Percentiles rank a stretch among this genome's conserved stretches.
Evolutionary conservation across 2,113 vertebrate genomes (phyloP).

Genomic region (Hippocampus comes): DNA sequence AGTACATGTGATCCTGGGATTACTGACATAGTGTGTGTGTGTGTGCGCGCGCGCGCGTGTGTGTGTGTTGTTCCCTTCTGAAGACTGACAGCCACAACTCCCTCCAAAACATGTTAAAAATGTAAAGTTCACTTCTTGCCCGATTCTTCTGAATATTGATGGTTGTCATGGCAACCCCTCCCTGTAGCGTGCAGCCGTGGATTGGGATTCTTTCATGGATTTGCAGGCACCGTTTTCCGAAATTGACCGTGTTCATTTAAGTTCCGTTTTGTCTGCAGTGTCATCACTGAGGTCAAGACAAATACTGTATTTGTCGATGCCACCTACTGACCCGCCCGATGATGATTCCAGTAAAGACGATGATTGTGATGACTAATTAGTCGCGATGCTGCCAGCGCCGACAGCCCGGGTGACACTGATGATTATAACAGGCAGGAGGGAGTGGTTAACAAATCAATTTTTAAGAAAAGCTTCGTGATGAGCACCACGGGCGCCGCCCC

Average conservation of each 20-base stretch:
- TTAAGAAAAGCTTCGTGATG: slow-evolving; percentile 22
- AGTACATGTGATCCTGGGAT: slow-evolving; percentile 21
- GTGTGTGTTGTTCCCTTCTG: slow-evolving; percentile 1
- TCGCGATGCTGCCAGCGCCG: slow-evolving; percentile 6
- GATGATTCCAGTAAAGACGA: slow-evolving; percentile 15
- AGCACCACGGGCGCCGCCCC: slow-evolving; percentile 28
- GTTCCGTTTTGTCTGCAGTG: not conserved
- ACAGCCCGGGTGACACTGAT: slow-evolving; percentile 32
- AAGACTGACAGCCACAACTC: not conserved
- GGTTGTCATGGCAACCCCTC: slow-evolving; percentile 2
- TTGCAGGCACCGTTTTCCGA: no score
- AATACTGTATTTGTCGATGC: no score
- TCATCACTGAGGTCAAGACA: not conserved
- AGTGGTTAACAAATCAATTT: slow-evolving; percentile 36
- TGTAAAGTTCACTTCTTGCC: not conserved
- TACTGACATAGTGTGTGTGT: slow-evolving; percentile 4
- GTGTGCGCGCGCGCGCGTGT: no score
- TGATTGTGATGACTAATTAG: slow-evolving; percentile 14
- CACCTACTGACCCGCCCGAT: not conserved
- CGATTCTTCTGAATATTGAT: not conserved
- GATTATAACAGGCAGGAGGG: slow-evolving; percentile 20
- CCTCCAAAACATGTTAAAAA: not conserved
- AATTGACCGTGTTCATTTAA: no score
- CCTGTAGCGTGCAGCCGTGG: no score
- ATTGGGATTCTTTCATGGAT: no score